Conservation (phyloP, 2,113 vertebrate genomes). For the Grus americana region DNA sequence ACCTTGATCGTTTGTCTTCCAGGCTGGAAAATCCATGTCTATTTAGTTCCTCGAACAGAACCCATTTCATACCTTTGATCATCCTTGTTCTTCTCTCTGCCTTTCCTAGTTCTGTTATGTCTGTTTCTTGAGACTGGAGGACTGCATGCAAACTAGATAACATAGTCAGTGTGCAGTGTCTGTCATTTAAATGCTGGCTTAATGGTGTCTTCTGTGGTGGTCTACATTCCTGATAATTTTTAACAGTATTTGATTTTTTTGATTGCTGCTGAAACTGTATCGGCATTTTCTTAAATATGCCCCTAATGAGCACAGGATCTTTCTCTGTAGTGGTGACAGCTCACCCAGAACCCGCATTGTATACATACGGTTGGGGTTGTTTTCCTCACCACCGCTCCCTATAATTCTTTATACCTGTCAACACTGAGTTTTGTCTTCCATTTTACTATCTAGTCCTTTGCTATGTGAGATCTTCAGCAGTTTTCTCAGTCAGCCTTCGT, state of each 20-base stretch:
- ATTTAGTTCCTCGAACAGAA: conserved; percentile 23
- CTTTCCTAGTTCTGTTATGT: not conserved
- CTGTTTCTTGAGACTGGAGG: not conserved
- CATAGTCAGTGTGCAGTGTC: not conserved
- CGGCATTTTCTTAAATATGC: not conserved
- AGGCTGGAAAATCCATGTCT: conserved; percentile 38
- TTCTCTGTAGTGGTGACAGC: not conserved
- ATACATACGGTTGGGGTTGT: not conserved
- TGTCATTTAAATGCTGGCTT: not conserved
- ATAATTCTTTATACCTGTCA: not conserved
- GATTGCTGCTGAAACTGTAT: not conserved
- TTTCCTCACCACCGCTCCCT: not conserved
- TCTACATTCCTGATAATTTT: not conserved
- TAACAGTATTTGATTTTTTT: not conserved
- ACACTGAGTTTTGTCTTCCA: not conserved
- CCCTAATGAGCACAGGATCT: not conserved
- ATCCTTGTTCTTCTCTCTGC: not conserved
- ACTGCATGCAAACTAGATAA: not conserved
- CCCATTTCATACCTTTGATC: conserved; percentile 50
- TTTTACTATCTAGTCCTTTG: not conserved
- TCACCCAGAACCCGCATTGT: not conserved
- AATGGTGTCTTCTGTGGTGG: not conserved
- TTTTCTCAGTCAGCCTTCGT: not conserved
- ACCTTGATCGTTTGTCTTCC: conserved; percentile 40
- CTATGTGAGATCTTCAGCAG: not conserved